These are phyloP conservation scores for Chloropsis cyanopogon DNA, from an alignment of 2,113 vertebrate species.

Conservation along the genomic window DNA sequence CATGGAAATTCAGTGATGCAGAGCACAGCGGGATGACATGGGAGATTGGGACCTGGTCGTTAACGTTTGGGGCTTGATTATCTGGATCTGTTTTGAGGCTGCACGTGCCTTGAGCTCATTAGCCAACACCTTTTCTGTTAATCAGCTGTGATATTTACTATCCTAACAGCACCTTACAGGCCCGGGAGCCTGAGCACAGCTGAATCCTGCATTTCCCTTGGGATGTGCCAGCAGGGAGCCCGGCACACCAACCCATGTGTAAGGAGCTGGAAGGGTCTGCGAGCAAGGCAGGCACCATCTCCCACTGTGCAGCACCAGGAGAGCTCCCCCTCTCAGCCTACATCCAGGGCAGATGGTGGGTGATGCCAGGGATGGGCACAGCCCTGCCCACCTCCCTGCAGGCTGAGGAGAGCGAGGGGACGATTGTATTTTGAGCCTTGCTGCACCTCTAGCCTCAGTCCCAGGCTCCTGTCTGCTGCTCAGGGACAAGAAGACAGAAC, in stretches of 20 bases:
- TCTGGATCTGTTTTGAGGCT: background rate
- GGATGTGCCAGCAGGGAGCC: background rate
- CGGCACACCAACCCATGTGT: rapidly evolving
- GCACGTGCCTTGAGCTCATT: background rate
- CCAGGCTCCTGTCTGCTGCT: background rate
- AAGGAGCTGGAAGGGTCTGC: rapidly evolving
- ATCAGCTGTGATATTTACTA: background rate
- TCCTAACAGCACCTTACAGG: background rate
- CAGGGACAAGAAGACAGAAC: background rate
- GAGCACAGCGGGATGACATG: background rate
- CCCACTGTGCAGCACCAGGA: background rate
- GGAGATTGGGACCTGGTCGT: rapidly evolving
- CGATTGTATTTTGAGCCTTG: background rate
- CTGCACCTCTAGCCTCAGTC: background rate
- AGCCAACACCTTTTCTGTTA: background rate
- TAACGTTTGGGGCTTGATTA: background rate
- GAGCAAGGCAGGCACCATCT: background rate
- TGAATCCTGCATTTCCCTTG: background rate
- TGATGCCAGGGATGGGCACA: background rate
- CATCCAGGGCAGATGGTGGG: background rate
- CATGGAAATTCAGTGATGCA: background rate
- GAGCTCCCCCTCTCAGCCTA: rapidly evolving
- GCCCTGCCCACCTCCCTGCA: background rate
- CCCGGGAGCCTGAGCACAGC: background rate
- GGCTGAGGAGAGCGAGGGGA: rapidly evolving